Conservation (phyloP, 2,888 invertebrate genomes). For the Barypeithes pellucidus region DNA sequence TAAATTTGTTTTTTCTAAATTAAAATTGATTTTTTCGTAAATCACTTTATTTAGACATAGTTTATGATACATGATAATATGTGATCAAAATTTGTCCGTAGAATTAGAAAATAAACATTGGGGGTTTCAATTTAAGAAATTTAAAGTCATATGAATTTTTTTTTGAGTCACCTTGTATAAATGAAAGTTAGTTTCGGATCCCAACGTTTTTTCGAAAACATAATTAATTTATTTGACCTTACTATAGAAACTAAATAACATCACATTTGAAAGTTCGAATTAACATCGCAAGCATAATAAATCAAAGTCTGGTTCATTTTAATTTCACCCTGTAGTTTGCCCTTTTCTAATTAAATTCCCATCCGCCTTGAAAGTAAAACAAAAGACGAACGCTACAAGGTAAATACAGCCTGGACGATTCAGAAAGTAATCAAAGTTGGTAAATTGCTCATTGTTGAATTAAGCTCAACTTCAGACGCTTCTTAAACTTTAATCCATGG, state of each 20-base stretch:
- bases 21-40: no score
- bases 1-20: no score
- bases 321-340: slow-evolving; percentile 27
- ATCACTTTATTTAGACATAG: no score
- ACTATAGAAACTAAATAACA: not conserved
- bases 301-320: slow-evolving; percentile 16
- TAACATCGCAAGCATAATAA: slow-evolving; percentile 15
- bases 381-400: slow-evolving; percentile 48
- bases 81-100: no score
- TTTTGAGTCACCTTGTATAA: no score
- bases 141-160: no score
- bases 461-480: slow-evolving; percentile 63
- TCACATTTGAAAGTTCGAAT: not conserved
- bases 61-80: no score
- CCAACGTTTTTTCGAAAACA: no score
- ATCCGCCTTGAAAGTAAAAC: slow-evolving; percentile 28
- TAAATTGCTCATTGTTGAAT: slow-evolving; percentile 67
- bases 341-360: slow-evolving; percentile 36
- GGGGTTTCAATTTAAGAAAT: no score
- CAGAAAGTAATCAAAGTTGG: slow-evolving; percentile 68
- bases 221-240: no score
- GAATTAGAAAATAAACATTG: no score
- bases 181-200: no score
- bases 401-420: slow-evolving; percentile 56
- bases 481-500: slow-evolving; percentile 64